Base-by-base conservation (phyloP, 2,113 vertebrate species). In the Poeciliopsis retropinna region DNA sequence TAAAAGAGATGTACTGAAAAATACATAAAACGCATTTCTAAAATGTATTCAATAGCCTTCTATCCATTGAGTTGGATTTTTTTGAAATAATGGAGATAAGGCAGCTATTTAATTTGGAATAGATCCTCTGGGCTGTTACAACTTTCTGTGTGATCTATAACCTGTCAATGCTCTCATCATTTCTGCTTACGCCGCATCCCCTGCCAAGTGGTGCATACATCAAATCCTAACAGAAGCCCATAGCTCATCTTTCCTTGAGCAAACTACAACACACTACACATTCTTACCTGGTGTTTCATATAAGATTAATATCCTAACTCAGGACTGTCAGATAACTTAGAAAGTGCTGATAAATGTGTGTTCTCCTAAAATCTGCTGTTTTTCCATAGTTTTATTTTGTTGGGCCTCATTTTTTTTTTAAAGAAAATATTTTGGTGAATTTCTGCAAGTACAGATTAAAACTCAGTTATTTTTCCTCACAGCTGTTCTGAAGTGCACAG, bases 131-230 rank as follows among this genome's bases (percentile, higher is more conserved):
- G 64, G 79, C 73, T 60, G 79, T 64, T 80, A 54, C 72, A 80
- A 57, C 82, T 68, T 80, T 82, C 73, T 73, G 60, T 75, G 64
- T 91, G 85, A 91, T 91, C 79, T 76, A 91, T 90, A 83, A 78
- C 72, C 13, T 91, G 83, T 88, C 91, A 89, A 72, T 57, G 60
- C 75, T 78, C 83, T 89, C 90, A 91, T 92, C 87, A 84, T 88
- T 93, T 93, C 88, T 91, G 89, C 85, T 93, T 88, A 89, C 91
- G 28, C 85, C 31, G 86, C 87, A 90, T 84, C 65, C 67, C 68
- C 78, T 82, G 89, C 85, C 79, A 87, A 90, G 85, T 60, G 78
- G 73, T 75, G 85, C 82, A 92, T 93, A 89, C 66, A 92, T 93
- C 92, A 92, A 75, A 86, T 86, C 81, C 81, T 84, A 64, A 82